Evolutionary conservation across 2,888 invertebrate species (phyloP), one percentile per base, ranked within the genome.

Genomic region (Callosobruchus maculatus): DNA sequence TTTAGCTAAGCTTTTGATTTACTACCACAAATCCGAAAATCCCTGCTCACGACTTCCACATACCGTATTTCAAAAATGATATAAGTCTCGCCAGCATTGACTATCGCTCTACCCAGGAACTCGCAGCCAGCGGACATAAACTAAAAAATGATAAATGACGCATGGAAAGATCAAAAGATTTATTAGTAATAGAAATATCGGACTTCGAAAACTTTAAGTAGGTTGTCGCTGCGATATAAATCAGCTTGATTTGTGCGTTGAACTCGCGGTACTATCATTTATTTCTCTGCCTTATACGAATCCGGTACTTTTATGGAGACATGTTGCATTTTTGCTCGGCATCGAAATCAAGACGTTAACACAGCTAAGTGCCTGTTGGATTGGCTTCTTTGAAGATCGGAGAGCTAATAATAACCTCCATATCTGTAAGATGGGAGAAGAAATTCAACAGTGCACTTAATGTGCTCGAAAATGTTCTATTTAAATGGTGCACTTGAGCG

Each of bases 181-280:
- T 73, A 74, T 72, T 71, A 72, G 74, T 74, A 71, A 74, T 74
- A 74, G 67, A 73, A 75, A 74, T 49, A 76, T 76, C 75, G 76
- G 71, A 74, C 49, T 72, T 74, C 72, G 71, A 73, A 73, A 73
- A 74, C 72, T 74, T 72, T 75, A 73, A 75, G 74, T 77, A 75
- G 75, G 77, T 72, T 76, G 76, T 77, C 71, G 73, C 74, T 71
- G 73, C 73, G 67, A 69, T 70, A 78, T 79, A 78, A 79, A 79
- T 79, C 75, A 78, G 71, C 68, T 70, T 78, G 75, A 79, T 79
- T 78, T 77, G 77, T 73, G 70, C 30, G 13, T 20, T 22, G 72
- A 74, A 75, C 49, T 74, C 74, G 75, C 71, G 74, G 75, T 75
- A 49, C 49, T 49, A 49, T 49, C 49, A 13, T 49, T 49, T 49